Base-by-base conservation (phyloP, 2,888 invertebrate genomes). In the Neria commutata region DNA sequence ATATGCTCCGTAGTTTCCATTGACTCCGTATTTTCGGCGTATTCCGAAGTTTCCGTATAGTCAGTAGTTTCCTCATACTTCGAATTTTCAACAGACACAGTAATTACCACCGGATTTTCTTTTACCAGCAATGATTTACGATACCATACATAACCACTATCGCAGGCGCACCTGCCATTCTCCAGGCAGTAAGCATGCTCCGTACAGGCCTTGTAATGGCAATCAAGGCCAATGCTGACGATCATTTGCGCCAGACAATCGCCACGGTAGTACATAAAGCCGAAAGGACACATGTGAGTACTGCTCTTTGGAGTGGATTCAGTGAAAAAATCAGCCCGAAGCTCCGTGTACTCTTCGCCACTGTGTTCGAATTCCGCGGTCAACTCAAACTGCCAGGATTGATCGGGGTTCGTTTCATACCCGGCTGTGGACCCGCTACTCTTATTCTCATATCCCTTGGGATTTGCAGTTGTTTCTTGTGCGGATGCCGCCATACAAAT, bases 201-300 rank as follows among this genome's bases (percentile, higher is more conserved):
- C 11, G 24, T 21, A n/a, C 65, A 64, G 0, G 64, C 46, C 6
- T 53, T 56, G 6, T 57, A 24, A 25, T 59, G 54, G 16, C 69
- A 69, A 59, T 69, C 64, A n/a, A 56, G 51, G 24, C 62, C 65
- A 40, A 56, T 72, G 65, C 73, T 75, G 34, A 67, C 66, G 56
- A 76, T 77, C 37, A 72, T 46, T 21, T 70, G 60, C 6, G 69
- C 62, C 5, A 71, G 71, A 40, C 76, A 76, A 6, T 68, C 60
- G 1, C 75, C 74, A 0, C 52, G 58, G 54, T 73, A 73, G n/a
- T 66, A 63, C 0, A 74, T 60, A 47, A 54, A 74, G 11, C 70
- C 72, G 1, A 47, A 52, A 3, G 55, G 55, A n/a, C 76, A 76
- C n/a, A n/a, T n/a, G n/a, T n/a, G n/a, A n/a, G n/a, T n/a, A n/a